phyloP scores from a whole-genome alignment of 2,888 invertebrate genomes.

The Drosophila sordidula region DNA sequence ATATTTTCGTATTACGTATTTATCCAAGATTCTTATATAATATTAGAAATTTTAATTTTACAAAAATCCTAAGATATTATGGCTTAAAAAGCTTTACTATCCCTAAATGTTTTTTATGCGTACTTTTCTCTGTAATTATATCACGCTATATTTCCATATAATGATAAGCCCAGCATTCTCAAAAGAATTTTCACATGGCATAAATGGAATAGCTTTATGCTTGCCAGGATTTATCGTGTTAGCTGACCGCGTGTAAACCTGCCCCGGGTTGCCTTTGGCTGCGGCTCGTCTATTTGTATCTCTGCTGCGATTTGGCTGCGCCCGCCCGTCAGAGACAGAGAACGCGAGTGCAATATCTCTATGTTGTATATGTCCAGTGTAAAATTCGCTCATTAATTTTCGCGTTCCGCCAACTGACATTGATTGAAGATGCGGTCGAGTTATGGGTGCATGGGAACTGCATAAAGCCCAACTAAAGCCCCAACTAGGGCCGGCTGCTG shows the following conservation, averaged over 20 bases:
- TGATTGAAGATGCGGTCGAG: slow-evolving; percentile 76
- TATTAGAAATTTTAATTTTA: no score
- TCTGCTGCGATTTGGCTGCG: slow-evolving; percentile 54
- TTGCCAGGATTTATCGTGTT: slow-evolving; percentile 10
- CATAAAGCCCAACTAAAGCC: slow-evolving; percentile 11
- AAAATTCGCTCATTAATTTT: slow-evolving; percentile 75
- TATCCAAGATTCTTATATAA: no score
- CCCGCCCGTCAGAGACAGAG: slow-evolving; percentile 52
- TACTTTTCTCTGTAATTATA: no score
- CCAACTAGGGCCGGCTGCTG: slow-evolving; percentile 19
- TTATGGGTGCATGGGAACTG: slow-evolving; percentile 70
- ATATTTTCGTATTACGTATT: no score
- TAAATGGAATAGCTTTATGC: background rate
- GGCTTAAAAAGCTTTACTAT: no score
- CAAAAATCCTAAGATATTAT: no score
- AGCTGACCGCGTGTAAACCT: slow-evolving; percentile 38
- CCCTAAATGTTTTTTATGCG: no score
- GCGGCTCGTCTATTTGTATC: slow-evolving; percentile 16
- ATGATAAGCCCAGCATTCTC: background rate
- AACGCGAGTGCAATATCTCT: slow-evolving; percentile 31
- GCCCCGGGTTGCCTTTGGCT: slow-evolving; percentile 1
- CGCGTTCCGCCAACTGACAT: slow-evolving; percentile 65
- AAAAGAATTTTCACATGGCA: background rate
- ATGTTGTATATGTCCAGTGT: slow-evolving; percentile 55
- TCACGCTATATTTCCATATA: no score